Evolutionary conservation across 2,113 vertebrate genomes (phyloP).

Genomic region (Lepus timidus): DNA sequence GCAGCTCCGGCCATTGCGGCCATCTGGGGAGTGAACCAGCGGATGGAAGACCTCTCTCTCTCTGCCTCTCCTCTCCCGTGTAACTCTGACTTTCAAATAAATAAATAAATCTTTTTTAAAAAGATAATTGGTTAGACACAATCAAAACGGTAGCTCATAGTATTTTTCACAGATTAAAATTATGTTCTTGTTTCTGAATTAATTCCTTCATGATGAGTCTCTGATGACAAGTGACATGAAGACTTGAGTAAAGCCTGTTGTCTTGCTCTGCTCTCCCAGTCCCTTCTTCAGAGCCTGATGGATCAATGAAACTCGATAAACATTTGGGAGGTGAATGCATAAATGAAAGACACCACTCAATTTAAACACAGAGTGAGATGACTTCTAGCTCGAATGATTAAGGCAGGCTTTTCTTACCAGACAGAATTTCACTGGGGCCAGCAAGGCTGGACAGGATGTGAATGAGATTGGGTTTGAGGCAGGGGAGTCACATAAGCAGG

Average conservation of each 20-base stretch:
- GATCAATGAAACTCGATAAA: conserved; percentile 18
- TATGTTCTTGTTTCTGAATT: not conserved
- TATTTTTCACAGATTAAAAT: not conserved
- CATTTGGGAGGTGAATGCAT: not conserved
- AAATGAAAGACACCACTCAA: not conserved
- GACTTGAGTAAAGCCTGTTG: not conserved
- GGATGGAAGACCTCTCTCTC: too few species aligned
- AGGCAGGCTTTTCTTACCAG: not conserved
- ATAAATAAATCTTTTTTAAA: too few species aligned
- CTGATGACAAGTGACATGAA: not conserved
- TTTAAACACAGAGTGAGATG: not conserved
- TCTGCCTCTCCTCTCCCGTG: too few species aligned
- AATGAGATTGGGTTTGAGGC: conserved; percentile 52
- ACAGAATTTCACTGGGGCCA: not conserved
- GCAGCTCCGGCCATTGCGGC: too few species aligned
- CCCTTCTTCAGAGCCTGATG: not conserved
- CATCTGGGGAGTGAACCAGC: too few species aligned
- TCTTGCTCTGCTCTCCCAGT: not conserved
- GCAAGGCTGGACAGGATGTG: not conserved
- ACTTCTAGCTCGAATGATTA: conserved; percentile 21
- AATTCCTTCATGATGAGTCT: not conserved
- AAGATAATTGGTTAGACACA: too few species aligned
- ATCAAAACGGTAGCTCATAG: not conserved
- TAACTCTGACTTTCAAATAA: too few species aligned
- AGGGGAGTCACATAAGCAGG: conserved; percentile 30